Conservation (phyloP, 2,797 vertebrate genomes). For the Todus mexicanus region DNA sequence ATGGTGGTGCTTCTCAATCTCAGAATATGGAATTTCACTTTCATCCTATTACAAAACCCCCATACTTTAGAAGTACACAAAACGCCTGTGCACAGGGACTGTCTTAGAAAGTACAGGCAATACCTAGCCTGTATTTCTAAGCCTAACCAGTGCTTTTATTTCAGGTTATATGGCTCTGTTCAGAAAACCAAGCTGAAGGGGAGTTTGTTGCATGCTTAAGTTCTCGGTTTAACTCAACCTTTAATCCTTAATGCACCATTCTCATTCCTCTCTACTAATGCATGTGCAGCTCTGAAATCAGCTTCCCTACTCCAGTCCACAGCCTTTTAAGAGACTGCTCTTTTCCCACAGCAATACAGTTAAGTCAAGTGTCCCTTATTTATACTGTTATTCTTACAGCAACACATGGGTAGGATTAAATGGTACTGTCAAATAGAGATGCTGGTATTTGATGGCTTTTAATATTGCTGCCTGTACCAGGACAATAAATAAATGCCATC, state of each 20-base stretch:
- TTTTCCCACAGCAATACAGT: neutral
- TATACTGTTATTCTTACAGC: slow-evolving; percentile 45
- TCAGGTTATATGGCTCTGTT: neutral
- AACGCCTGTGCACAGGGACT: neutral
- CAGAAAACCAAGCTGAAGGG: neutral
- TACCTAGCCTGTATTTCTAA: neutral
- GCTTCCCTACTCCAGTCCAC: neutral
- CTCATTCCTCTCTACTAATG: neutral
- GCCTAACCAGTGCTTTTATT: neutral
- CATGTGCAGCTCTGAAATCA: neutral
- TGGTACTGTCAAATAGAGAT: slow-evolving; percentile 46
- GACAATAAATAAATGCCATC: slow-evolving; percentile 64
- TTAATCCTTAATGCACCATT: neutral
- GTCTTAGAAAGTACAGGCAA: neutral
- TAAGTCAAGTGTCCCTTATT: slow-evolving; percentile 30
- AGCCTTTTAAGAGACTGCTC: neutral
- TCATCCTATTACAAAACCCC: neutral
- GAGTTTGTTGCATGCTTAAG: neutral
- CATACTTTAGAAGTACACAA: neutral
- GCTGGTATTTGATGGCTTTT: slow-evolving; percentile 61
- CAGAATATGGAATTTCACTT: neutral
- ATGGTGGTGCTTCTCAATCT: neutral
- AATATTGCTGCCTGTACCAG: slow-evolving; percentile 50
- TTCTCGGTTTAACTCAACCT: neutral
- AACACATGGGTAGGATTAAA: slow-evolving; percentile 56